These are phyloP conservation scores for Lipophrys pholis DNA, from an alignment of 2,113 vertebrate species.

Conservation along the genomic window DNA sequence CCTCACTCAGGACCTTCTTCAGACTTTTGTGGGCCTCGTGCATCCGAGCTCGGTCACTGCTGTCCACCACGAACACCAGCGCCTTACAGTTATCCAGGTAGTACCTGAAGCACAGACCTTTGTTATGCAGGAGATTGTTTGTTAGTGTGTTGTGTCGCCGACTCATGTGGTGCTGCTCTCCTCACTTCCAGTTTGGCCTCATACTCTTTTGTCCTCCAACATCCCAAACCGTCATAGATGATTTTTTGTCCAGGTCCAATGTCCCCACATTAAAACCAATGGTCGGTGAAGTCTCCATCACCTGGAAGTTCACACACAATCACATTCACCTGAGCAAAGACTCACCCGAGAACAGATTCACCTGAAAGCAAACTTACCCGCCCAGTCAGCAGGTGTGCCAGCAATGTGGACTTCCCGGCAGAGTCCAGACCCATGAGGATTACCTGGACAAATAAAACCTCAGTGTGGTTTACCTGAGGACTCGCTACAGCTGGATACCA, in stretches of 20 bases:
- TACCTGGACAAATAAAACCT: constrained; percentile 48
- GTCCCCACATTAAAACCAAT: constrained; percentile 91
- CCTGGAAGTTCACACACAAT: background rate
- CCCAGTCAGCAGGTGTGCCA: constrained; percentile 84
- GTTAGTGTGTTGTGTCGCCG: background rate
- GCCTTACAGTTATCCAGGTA: constrained; percentile 84
- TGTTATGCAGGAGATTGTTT: background rate
- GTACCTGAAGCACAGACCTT: constrained; percentile 34
- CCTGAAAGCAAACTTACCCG: constrained; percentile 41
- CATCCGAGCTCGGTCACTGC: constrained; percentile 80
- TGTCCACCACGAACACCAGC: constrained; percentile 90
- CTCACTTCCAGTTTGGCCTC: constrained; percentile 86
- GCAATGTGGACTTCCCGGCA: constrained; percentile 84
- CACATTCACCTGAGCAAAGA: background rate
- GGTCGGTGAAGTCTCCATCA: constrained; percentile 87
- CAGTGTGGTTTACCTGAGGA: too few relatives aligned
- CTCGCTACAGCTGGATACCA: too few relatives aligned
- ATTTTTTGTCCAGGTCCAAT: constrained; percentile 80
- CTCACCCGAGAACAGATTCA: background rate
- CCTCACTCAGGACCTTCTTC: constrained; percentile 77
- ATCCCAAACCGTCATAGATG: constrained; percentile 88
- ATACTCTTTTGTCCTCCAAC: constrained; percentile 87
- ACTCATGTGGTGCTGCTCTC: background rate
- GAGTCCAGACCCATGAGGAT: constrained; percentile 82
- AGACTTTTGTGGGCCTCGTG: constrained; percentile 81